phyloP scores from a whole-genome alignment of 2,888 invertebrate species.

The Leucophenga maculata region DNA sequence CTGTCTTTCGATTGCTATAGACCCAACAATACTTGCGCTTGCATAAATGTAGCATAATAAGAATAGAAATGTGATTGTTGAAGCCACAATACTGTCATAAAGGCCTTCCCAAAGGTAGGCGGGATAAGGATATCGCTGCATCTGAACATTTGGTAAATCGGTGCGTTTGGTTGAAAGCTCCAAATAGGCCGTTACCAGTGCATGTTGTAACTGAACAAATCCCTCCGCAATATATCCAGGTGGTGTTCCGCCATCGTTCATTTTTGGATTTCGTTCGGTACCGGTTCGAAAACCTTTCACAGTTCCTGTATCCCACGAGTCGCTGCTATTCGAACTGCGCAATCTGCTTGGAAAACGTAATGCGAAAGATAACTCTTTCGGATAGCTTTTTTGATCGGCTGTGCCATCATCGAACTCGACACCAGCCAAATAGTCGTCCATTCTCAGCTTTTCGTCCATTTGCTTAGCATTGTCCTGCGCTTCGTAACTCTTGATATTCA shows the following conservation, averaged over 20 bases:
- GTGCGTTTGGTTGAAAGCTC: slow-evolving; percentile 26
- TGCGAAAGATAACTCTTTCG: slow-evolving; percentile 70
- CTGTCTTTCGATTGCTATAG: slow-evolving; percentile 1
- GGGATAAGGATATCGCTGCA: slow-evolving; percentile 47
- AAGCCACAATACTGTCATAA: neutral
- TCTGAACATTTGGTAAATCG: slow-evolving; percentile 54
- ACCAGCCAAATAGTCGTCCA: slow-evolving; percentile 69
- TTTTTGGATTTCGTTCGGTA: slow-evolving; percentile 71
- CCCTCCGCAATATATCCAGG: slow-evolving; percentile 74
- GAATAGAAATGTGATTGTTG: no score
- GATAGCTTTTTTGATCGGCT: slow-evolving; percentile 46
- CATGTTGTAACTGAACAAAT: slow-evolving; percentile 77
- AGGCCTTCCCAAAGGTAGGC: neutral
- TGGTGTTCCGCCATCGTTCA: slow-evolving; percentile 74
- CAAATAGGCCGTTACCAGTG: slow-evolving; percentile 71
- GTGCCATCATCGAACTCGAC: slow-evolving; percentile 75
- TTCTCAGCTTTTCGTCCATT: neutral
- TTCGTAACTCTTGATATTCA: neutral
- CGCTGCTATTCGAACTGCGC: slow-evolving; percentile 38
- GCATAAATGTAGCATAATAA: slow-evolving; percentile 1
- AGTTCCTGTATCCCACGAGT: neutral
- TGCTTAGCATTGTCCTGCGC: neutral
- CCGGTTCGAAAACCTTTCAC: neutral
- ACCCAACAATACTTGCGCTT: neutral
- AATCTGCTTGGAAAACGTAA: slow-evolving; percentile 77